phyloP scores from a whole-genome alignment of 2,113 vertebrate species.

The Odocoileus hemionus region DNA sequence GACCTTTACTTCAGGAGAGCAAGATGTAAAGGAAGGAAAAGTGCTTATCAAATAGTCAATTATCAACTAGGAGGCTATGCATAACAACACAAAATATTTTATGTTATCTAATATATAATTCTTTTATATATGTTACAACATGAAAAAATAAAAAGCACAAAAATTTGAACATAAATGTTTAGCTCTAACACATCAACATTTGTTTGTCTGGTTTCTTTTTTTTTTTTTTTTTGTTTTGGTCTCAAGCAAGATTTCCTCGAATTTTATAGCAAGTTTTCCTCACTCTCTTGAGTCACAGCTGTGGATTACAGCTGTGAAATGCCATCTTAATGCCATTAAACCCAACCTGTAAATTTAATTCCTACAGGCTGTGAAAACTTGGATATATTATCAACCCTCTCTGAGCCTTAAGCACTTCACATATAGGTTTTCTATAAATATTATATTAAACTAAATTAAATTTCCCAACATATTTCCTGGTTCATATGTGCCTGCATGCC shows the following conservation, averaged over 20 bases:
- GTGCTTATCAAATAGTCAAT: not conserved
- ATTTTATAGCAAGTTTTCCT: not conserved
- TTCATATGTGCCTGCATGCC: too few relatives aligned
- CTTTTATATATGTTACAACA: not conserved
- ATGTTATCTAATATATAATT: not conserved
- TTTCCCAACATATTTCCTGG: not conserved
- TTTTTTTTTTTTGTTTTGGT: conserved; percentile 13
- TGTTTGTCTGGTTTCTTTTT: not conserved
- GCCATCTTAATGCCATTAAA: not conserved
- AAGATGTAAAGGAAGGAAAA: not conserved
- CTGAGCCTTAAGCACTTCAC: not conserved
- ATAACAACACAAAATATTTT: not conserved
- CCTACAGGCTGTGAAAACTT: not conserved
- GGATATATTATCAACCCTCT: not conserved
- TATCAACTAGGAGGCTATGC: not conserved
- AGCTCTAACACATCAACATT: not conserved
- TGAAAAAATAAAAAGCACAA: not conserved
- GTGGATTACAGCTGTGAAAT: not conserved
- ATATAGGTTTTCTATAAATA: not conserved
- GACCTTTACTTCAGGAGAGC: not conserved
- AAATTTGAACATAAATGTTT: not conserved
- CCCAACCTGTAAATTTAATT: not conserved
- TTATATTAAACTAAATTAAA: not conserved
- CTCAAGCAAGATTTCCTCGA: not conserved
- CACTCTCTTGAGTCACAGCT: not conserved